Evolutionary conservation across 2,888 invertebrate species (phyloP).

Genomic region (Dioctria rufipes): DNA sequence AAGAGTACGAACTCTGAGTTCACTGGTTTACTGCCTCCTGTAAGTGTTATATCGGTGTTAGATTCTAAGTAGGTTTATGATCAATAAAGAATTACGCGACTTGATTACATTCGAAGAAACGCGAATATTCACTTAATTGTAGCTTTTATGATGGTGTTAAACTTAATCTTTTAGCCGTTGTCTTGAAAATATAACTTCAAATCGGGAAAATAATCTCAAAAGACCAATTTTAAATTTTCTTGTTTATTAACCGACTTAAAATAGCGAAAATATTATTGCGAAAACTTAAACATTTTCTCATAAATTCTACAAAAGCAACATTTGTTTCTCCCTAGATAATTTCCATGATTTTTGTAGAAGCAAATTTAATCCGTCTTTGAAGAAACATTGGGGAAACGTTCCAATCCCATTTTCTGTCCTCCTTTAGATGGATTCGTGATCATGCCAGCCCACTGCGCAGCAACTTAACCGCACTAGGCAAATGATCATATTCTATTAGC

Average conservation of each 20-base stretch:
- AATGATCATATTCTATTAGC: conserved; percentile 28
- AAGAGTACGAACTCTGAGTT: not conserved
- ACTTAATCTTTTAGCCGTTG: no score
- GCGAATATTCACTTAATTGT: no score
- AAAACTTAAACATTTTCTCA: no score
- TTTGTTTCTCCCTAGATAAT: not conserved
- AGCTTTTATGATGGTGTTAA: no score
- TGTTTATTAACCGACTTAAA: no score
- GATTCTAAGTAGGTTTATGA: conserved; percentile 27
- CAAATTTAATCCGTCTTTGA: conserved; percentile 26
- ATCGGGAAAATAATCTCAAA: no score
- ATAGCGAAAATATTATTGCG: no score
- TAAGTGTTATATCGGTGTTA: conserved; percentile 22
- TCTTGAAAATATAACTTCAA: no score
- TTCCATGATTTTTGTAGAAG: not conserved
- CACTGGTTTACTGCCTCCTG: conserved; percentile 11
- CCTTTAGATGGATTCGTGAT: conserved; percentile 6
- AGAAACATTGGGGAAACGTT: not conserved
- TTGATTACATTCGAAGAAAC: not conserved
- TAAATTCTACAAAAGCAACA: not conserved
- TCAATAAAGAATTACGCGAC: conserved; percentile 14
- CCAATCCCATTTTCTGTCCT: not conserved
- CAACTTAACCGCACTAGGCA: conserved; percentile 5
- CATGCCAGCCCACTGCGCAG: not conserved
- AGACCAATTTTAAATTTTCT: no score